Conservation (phyloP, 1,140 invertebrate genomes). For the Laupala kohalensis region DNA sequence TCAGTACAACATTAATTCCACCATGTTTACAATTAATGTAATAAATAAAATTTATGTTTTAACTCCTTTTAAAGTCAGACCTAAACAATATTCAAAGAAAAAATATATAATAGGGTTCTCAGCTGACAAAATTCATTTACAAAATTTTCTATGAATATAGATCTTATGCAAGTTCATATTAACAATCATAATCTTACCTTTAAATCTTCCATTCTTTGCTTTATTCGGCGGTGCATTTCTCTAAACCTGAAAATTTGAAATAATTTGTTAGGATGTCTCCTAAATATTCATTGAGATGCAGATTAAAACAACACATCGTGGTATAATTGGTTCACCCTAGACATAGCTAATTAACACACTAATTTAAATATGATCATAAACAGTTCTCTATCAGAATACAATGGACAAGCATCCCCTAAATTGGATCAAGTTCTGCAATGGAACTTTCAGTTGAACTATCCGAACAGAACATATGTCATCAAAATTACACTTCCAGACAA, state of each 20-base stretch:
- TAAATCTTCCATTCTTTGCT: constrained; percentile 54
- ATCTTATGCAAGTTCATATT: neutral
- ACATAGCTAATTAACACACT: too few species aligned
- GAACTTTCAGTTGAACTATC: too few species aligned
- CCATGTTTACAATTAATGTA: neutral
- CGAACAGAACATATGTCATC: too few species aligned
- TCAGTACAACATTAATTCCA: neutral
- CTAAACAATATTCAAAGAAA: neutral
- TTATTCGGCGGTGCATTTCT: constrained; percentile 50
- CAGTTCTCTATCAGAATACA: too few species aligned
- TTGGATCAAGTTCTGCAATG: too few species aligned
- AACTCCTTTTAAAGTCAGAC: neutral
- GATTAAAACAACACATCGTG: too few species aligned
- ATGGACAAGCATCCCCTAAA: too few species aligned
- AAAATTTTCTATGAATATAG: too few species aligned
- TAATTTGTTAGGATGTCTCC: neutral
- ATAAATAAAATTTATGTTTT: neutral
- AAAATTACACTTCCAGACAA: too few species aligned
- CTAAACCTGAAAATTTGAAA: constrained; percentile 39
- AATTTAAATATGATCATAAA: too few species aligned
- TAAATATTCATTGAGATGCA: neutral
- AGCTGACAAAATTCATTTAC: too few species aligned
- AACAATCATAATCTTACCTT: constrained; percentile 44
- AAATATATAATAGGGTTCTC: neutral
- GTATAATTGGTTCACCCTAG: too few species aligned